Evolutionary conservation across 2,797 vertebrate genomes (phyloP), one percentile per base, ranked within the genome.

Genomic region (Poeciliopsis paucimaculata): DNA sequence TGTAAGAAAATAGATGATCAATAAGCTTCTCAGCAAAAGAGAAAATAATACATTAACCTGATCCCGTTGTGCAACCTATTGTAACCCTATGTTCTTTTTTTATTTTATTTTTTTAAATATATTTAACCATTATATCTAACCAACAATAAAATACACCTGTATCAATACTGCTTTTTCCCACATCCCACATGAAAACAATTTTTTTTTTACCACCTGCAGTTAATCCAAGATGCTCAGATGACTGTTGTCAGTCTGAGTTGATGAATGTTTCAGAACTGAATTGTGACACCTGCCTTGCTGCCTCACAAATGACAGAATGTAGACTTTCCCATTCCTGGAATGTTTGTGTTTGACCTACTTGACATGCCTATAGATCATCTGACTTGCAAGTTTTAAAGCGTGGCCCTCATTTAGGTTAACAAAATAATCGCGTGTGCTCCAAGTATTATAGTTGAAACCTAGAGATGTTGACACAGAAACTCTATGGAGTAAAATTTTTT

Each of bases 121-220:
- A 41, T 47, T 49, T 34, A 18, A 26, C 46, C 26, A 45, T 5
- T 18, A 53, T 36, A 15, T 36, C 10, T 20, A 12, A 16, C 57
- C 28, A 36, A 28, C 53, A 76, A 45, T 87, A 77, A 80, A 77
- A 79, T 9, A n/a, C 92, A 89, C 66, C 87, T 92, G 91, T 2
- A 79, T 87, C 80, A 92, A 90, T 85, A 91, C 72, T 45, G 26
- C 12, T 45, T 18, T 36, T 70, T 75, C 53, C 55, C 53, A 80
- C 49, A 70, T 9, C 53, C 55, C n/a, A n/a, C n/a, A 72, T 47
- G 31, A 82, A 84, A 92, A 85, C 84, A 90, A 86, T 7, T 1
- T 0, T 8, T 41, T 4, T 28, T 47, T 15, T 75, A 18, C 53
- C 83, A 76, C 87, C 57, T 80, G 86, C 79, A 86, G 74, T 73